phyloP scores from a whole-genome alignment of 2,888 invertebrate genomes.

The Lasioglossum lativentre region DNA sequence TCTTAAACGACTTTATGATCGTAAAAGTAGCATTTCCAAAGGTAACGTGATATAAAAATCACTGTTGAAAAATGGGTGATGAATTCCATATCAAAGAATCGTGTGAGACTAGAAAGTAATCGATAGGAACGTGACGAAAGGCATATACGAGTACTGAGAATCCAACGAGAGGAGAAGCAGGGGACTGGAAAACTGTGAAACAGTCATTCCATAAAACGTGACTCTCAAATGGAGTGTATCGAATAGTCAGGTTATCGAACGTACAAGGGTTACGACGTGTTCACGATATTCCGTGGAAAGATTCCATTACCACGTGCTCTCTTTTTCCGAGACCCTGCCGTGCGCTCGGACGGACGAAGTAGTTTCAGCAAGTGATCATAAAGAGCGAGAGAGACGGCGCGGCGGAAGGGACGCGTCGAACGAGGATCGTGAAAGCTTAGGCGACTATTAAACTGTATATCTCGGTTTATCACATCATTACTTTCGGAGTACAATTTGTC shows the following conservation, averaged over 20 bases:
- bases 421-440: slow-evolving; percentile 24
- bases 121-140: background rate
- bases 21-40: background rate
- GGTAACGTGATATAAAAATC: too few relatives aligned
- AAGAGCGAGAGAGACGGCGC: background rate
- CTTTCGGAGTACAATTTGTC: slow-evolving; percentile 43
- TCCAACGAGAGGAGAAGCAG: too few relatives aligned
- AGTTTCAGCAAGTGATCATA: slow-evolving; percentile 39
- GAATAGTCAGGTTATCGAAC: background rate
- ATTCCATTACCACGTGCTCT: background rate
- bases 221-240: background rate
- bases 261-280: slow-evolving; percentile 5
- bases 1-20: too few relatives aligned
- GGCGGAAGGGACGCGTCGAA: background rate
- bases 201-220: background rate
- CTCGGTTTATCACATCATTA: slow-evolving; percentile 42
- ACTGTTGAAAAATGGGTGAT: background rate
- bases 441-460: slow-evolving; percentile 42
- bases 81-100: background rate
- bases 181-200: background rate
- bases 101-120: background rate
- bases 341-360: background rate
- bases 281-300: slow-evolving; percentile 26
- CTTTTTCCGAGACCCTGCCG: background rate
- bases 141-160: background rate